Conservation (phyloP, 2,113 vertebrate genomes). For the Rissa tridactyla region DNA sequence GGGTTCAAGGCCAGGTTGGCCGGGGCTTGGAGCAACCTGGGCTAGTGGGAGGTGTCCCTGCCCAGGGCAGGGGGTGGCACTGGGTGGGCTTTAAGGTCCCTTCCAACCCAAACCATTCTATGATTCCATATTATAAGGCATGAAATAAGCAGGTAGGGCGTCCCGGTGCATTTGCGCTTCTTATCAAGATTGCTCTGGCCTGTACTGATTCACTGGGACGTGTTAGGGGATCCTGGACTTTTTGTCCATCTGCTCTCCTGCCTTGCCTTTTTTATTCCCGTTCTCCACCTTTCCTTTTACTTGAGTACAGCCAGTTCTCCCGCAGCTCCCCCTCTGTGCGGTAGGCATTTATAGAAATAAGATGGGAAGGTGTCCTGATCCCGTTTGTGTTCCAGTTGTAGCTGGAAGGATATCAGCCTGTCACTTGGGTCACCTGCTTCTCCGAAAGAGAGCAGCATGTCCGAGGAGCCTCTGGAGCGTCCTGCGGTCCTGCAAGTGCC, state of each 20-base stretch:
- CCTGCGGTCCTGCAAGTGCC: neutral
- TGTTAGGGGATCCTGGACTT: neutral
- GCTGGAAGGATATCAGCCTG: neutral
- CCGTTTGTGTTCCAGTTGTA: neutral
- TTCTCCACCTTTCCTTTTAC: neutral
- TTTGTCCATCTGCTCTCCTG: neutral
- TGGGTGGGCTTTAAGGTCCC: neutral
- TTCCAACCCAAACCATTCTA: neutral
- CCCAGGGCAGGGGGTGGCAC: neutral
- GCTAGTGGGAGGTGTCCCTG: neutral
- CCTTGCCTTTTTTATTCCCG: neutral
- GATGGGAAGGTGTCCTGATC: too few relatives aligned
- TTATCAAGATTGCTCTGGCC: neutral
- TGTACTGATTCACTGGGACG: neutral
- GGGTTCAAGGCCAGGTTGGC: neutral
- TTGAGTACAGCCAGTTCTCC: neutral
- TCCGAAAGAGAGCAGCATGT: rapidly evolving
- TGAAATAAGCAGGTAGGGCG: neutral
- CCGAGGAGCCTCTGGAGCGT: neutral
- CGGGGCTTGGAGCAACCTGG: neutral
- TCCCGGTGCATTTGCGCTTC: neutral
- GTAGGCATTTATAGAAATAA: neutral
- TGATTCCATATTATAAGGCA: neutral
- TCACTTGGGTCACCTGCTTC: neutral
- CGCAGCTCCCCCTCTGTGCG: neutral